phyloP scores from a whole-genome alignment of 2,797 vertebrate genomes.

The Mormyrops attenuatus region DNA sequence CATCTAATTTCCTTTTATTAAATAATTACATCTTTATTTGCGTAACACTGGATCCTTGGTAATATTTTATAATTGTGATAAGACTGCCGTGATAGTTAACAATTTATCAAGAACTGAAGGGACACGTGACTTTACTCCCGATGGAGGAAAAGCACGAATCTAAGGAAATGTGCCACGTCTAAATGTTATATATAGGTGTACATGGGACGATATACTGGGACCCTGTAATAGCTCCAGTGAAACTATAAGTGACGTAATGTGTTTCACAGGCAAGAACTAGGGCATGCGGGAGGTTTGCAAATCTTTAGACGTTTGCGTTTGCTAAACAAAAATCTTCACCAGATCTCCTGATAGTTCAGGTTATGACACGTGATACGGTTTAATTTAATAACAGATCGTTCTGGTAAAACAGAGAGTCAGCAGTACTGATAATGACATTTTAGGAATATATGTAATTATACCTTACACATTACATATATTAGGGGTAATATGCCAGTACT shows the following conservation, averaged over 20 bases:
- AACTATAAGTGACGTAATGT: conserved; percentile 10
- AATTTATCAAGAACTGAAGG: not conserved
- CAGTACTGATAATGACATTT: not conserved
- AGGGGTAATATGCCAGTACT: not conserved
- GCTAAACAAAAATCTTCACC: not conserved
- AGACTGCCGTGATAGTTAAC: not conserved
- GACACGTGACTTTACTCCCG: not conserved
- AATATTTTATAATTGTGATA: not conserved
- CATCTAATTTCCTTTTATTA: not conserved
- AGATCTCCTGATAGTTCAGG: not conserved
- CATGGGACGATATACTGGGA: not conserved
- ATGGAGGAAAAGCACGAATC: not conserved
- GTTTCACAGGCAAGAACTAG: not conserved
- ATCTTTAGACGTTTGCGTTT: not conserved
- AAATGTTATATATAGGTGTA: conserved; percentile 3
- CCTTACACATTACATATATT: not conserved
- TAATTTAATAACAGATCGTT: not conserved
- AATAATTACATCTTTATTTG: not conserved
- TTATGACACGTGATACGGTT: not conserved
- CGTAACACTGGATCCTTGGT: not conserved
- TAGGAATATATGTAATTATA: not conserved
- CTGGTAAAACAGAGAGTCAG: not conserved
- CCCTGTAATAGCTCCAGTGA: not conserved
- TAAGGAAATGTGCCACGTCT: not conserved
- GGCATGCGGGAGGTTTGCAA: not conserved